Conservation (phyloP, 2,113 vertebrate genomes). For the Neopipo cinnamomea region DNA sequence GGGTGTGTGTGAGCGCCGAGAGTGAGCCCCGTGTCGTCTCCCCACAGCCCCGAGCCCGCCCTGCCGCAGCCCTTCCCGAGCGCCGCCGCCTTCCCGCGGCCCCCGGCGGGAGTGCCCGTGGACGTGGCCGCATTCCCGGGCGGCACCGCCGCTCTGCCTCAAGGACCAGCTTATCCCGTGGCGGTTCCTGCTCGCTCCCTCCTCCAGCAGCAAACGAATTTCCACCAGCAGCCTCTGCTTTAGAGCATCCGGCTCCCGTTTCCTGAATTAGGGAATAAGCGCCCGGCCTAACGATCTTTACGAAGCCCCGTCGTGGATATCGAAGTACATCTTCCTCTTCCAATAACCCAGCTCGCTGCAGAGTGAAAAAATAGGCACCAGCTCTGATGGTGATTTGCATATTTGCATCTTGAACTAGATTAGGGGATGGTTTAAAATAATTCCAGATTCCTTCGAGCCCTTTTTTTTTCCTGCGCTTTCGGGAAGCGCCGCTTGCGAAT, state of each 20-base stretch:
- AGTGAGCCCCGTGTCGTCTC: neutral
- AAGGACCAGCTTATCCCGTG: slow-evolving; percentile 75
- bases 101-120: slow-evolving; percentile 76
- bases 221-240: slow-evolving; percentile 93
- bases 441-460: neutral
- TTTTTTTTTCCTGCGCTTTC: neutral
- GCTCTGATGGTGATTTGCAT: slow-evolving; percentile 23
- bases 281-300: neutral
- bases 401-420: slow-evolving; percentile 26
- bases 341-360: neutral
- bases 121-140: slow-evolving; percentile 88
- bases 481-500: neutral
- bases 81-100: slow-evolving; percentile 73
- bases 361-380: neutral
- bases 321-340: neutral
- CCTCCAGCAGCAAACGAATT: slow-evolving; percentile 78
- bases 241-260: slow-evolving; percentile 47
- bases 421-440: slow-evolving; percentile 24
- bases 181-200: slow-evolving; percentile 76
- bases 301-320: neutral
- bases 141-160: slow-evolving; percentile 73
- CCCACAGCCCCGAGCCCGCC: neutral
- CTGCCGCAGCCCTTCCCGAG: neutral
- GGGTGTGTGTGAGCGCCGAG: no score
- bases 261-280: neutral